These are phyloP conservation scores for Siphonodentalium dalli DNA, from an alignment of 2,888 invertebrate genomes.

Conservation along the genomic window DNA sequence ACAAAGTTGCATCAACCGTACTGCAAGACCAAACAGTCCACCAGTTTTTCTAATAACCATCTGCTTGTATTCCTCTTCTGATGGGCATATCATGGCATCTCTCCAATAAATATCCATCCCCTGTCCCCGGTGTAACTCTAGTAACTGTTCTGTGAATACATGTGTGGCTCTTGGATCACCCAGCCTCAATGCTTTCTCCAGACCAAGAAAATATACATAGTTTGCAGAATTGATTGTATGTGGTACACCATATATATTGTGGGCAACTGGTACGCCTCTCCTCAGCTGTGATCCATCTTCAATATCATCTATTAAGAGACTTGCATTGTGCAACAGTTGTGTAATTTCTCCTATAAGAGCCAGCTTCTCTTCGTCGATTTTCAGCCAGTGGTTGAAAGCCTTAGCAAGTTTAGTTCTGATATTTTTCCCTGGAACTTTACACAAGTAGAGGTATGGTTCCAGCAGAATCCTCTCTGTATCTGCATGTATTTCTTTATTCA, in stretches of 20 bases:
- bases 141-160: conserved; percentile 79
- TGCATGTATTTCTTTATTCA: no score
- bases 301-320: conserved; percentile 94
- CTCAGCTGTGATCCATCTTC: conserved; percentile 92
- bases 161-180: conserved; percentile 80
- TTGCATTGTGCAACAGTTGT: conserved; percentile 96
- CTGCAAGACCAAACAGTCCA: conserved; percentile 93
- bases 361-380: conserved; percentile 85
- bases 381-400: conserved; percentile 95
- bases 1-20: conserved; percentile 93
- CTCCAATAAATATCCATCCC: conserved; percentile 99
- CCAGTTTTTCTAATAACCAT: conserved; percentile 96
- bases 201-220: conserved; percentile 88
- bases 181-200: conserved; percentile 83
- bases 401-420: conserved; percentile 84
- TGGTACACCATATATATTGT: conserved; percentile 93
- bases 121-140: conserved; percentile 94
- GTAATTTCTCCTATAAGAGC: conserved; percentile 84
- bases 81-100: conserved; percentile 91
- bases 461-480: no score
- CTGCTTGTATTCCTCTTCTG: conserved; percentile 90
- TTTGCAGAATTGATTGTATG: conserved; percentile 96
- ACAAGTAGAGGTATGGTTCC: conserved; percentile 79
- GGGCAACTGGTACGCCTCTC: conserved; percentile 76
- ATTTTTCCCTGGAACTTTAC: conserved; percentile 93